Conservation (phyloP, 2,113 vertebrate species). For the Ariopsis seemanni region DNA sequence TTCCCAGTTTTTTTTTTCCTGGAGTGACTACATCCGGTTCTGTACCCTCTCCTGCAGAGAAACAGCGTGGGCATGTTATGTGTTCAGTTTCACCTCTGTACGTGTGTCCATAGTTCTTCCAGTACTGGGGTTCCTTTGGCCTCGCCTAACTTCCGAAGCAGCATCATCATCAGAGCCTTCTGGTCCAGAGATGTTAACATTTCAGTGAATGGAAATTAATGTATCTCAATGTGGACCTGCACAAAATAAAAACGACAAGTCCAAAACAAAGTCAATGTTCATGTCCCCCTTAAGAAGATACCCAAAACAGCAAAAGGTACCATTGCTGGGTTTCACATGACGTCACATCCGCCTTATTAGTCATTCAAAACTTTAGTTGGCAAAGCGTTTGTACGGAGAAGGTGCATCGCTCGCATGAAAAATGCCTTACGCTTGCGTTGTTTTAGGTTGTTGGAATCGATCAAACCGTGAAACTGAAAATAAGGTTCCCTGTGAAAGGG, state of each 20-base stretch:
- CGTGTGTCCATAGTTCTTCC: constrained; percentile 5
- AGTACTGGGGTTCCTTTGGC: neutral
- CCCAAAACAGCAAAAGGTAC: neutral
- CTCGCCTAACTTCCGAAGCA: neutral
- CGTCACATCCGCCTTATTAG: no score
- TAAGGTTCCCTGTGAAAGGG: no score
- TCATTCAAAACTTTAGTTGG: no score
- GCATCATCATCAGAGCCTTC: neutral
- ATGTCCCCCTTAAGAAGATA: neutral
- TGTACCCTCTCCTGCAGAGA: neutral
- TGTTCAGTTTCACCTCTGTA: neutral
- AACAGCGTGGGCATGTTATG: neutral
- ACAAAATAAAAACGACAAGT: constrained; percentile 36
- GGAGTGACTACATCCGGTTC: neutral
- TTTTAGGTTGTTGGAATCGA: no score
- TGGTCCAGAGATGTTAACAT: neutral
- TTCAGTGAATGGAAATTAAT: constrained; percentile 59
- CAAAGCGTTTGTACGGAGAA: no score
- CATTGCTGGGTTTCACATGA: no score
- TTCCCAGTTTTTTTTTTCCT: neutral
- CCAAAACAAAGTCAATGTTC: neutral
- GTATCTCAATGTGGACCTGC: constrained; percentile 80
- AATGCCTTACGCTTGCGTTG: no score
- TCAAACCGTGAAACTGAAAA: no score
- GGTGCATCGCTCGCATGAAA: no score